A percentile compares a stretch with the other conserved stretches of the same genome.
These are phyloP conservation scores for Dioctria linearis DNA, from an alignment of 2,888 invertebrate genomes.

Conservation along the genomic window DNA sequence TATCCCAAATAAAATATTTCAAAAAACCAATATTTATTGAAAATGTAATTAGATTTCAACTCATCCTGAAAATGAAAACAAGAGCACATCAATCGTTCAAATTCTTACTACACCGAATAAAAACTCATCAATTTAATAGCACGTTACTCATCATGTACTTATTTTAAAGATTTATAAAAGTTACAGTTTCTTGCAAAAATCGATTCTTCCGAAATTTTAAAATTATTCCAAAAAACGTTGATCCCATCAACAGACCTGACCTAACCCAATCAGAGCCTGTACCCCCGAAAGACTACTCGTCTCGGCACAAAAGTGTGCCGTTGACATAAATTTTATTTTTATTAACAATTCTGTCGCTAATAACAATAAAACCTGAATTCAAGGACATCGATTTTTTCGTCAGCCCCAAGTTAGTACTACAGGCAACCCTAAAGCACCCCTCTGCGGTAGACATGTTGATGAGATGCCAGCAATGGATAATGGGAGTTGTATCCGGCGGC, in stretches of 20 bases:
- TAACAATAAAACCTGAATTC: conserved; percentile 63
- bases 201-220: neutral
- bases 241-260: conserved; percentile 44
- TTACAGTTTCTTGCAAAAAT: neutral
- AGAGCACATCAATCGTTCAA: too few species aligned
- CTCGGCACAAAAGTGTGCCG: conserved; percentile 58
- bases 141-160: too few species aligned
- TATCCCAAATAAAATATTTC: too few species aligned
- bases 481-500: conserved; percentile 40
- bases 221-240: neutral
- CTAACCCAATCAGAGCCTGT: conserved; percentile 37
- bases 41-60: too few species aligned
- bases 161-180: neutral
- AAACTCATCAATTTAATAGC: too few species aligned
- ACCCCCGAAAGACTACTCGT: neutral
- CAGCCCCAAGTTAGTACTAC: conserved; percentile 13
- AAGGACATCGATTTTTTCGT: conserved; percentile 62
- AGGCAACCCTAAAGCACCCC: conserved; percentile 43
- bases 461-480: conserved; percentile 47
- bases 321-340: conserved; percentile 64
- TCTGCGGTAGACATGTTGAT: conserved; percentile 50
- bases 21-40: too few species aligned
- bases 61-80: too few species aligned
- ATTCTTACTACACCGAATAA: too few species aligned
- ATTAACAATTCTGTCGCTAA: conserved; percentile 64